phyloP scores from a whole-genome alignment of 1,140 invertebrate genomes.

The Ectropis grisescens region DNA sequence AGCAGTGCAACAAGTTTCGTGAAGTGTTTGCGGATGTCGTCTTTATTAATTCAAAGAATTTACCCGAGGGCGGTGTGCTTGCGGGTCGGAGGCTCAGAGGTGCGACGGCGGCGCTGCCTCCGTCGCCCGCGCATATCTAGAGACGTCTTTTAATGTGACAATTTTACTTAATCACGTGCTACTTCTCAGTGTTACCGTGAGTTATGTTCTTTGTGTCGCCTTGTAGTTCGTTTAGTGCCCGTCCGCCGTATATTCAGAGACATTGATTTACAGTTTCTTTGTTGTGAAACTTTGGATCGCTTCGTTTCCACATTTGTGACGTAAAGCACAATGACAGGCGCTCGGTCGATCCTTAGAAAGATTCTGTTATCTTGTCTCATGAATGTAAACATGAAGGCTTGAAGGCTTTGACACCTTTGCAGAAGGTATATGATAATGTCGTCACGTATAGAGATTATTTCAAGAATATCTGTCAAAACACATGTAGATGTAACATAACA shows the following conservation, averaged over 20 bases:
- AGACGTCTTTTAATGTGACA: slow-evolving; percentile 34
- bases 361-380: slow-evolving; percentile 29
- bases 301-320: slow-evolving; percentile 28
- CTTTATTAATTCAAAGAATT: slow-evolving; percentile 67
- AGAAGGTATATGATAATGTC: too few species aligned
- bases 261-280: slow-evolving; percentile 30
- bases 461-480: too few species aligned
- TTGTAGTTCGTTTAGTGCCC: slow-evolving; percentile 24
- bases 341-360: too few species aligned
- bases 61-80: slow-evolving; percentile 55
- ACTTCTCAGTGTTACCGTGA: slow-evolving; percentile 37
- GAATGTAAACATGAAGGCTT: too few species aligned
- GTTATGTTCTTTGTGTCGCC: slow-evolving; percentile 31
- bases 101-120: slow-evolving; percentile 46
- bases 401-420: too few species aligned
- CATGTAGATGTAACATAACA: too few species aligned
- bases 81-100: slow-evolving; percentile 46
- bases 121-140: slow-evolving; percentile 39
- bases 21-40: slow-evolving; percentile 56
- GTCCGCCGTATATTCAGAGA: slow-evolving; percentile 7
- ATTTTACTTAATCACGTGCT: slow-evolving; percentile 38
- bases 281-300: slow-evolving; percentile 22
- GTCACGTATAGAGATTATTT: too few species aligned
- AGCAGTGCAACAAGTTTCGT: slow-evolving; percentile 37
- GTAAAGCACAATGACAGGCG: too few species aligned